Evolutionary conservation across 2,888 invertebrate genomes (phyloP), one percentile per base, ranked within the genome.

Genomic region (Nemoura dubitans): DNA sequence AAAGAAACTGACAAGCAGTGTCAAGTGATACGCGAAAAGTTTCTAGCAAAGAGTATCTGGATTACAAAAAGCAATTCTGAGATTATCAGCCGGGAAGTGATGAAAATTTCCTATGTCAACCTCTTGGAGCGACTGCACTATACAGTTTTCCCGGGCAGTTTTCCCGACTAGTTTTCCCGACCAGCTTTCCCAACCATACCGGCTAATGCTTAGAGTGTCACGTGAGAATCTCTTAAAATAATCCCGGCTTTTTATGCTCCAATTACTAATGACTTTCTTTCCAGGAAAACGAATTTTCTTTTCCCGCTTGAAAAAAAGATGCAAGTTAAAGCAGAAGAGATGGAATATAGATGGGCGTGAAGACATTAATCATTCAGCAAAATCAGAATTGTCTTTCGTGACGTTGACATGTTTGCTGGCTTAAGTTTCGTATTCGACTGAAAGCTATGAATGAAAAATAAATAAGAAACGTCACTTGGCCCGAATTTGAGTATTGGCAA

Each of bases 351-450:
- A 78, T 27, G 78, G 78, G 78, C 78, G 78, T 25, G 78, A 78
- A 78, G 78, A 78, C 78, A 78, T 78, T 10, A 78, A 78, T 78
- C 78, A 78, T 78, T 78, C 78, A 78, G n/a, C 26, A 26, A 78
- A 78, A 78, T 78, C 78, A 78, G 78, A 78, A 78, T 78, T 78
- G 78, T 78, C 78, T 78, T 78, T 26, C 78, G 59, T 59, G 59
- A 59, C 59, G 78, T 28, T 78, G 78, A 78, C 78, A 78, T 78
- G 78, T 26, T 26, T 78, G 78, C 59, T 21, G 59, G 59, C 59
- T 59, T 59, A 59, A 59, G 59, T 59, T 59, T 59, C 36, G 36
- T 36, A 36, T 36, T 36, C 59, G 21, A 59, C 59, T 59, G 59
- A 59, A 59, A 59, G 14, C 59, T 59, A 21, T 59, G 59, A 59